phyloP scores from a whole-genome alignment of 2,888 invertebrate genomes.

The Baronia brevicornis region DNA sequence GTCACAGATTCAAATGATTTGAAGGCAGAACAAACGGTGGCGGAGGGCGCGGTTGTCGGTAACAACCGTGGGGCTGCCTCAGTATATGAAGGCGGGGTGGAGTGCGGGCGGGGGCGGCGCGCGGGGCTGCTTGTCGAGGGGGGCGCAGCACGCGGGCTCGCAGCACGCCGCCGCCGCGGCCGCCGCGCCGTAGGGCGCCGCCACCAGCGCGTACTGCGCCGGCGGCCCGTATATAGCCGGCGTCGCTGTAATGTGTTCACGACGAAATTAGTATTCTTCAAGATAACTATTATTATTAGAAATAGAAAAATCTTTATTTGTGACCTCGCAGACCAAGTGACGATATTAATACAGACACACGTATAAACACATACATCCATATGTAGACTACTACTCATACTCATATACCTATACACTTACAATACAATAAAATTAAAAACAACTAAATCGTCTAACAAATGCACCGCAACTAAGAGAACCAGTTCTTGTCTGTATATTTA shows the following conservation, averaged over 20 bases:
- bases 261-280: not conserved
- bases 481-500: too few relatives aligned
- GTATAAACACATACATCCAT: too few relatives aligned
- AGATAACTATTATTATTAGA: slow-evolving; percentile 1
- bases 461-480: too few relatives aligned
- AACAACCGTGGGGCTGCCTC: slow-evolving; percentile 19
- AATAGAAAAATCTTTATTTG: too few relatives aligned
- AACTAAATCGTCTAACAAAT: too few relatives aligned
- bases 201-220: slow-evolving; percentile 56
- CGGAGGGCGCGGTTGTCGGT: slow-evolving; percentile 16
- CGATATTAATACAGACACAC: too few relatives aligned
- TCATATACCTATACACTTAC: too few relatives aligned
- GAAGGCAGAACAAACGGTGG: slow-evolving; percentile 1
- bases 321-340: too few relatives aligned
- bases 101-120: slow-evolving; percentile 52
- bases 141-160: slow-evolving; percentile 59
- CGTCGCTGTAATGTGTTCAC: slow-evolving; percentile 40
- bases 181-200: slow-evolving; percentile 54
- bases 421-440: too few relatives aligned
- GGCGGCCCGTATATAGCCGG: slow-evolving; percentile 60
- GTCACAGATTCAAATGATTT: too few relatives aligned
- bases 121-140: slow-evolving; percentile 59
- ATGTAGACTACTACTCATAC: too few relatives aligned
- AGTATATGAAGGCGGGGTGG: slow-evolving; percentile 69
- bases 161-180: slow-evolving; percentile 66